Evolutionary conservation across 2,888 invertebrate genomes (phyloP).

Genomic region (Perizoma flavofasciatum): DNA sequence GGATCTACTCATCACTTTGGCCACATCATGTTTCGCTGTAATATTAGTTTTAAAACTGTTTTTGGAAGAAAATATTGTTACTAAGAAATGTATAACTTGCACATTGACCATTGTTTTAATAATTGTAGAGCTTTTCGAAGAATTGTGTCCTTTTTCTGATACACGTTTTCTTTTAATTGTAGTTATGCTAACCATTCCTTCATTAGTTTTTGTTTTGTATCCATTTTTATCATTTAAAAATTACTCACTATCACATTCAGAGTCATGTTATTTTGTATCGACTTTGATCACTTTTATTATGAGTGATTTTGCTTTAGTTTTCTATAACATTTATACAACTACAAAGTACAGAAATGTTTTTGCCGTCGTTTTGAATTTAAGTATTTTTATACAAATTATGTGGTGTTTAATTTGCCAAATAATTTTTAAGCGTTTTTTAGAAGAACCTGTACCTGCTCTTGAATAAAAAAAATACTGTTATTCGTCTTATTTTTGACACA

Average conservation of each 20-base stretch:
- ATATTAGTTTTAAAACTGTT: conserved; percentile 8
- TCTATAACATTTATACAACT: conserved; percentile 18
- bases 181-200: conserved; percentile 3
- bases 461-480: neutral
- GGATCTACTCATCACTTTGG: conserved; percentile 5
- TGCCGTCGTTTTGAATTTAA: conserved; percentile 1
- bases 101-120: neutral
- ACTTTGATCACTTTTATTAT: conserved; percentile 6
- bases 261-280: conserved; percentile 4
- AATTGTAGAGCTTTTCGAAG: too few species aligned
- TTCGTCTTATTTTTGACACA: neutral
- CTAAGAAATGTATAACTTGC: neutral
- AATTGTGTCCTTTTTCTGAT: too few species aligned
- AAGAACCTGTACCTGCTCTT: neutral
- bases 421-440: conserved; percentile 5
- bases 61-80: neutral
- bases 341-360: conserved; percentile 7
- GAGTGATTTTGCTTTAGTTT: conserved; percentile 16
- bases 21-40: conserved; percentile 1
- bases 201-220: conserved; percentile 12
- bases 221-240: neutral
- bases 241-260: neutral
- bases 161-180: too few species aligned
- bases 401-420: conserved; percentile 10
- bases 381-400: conserved; percentile 10